A percentile compares a stretch with the other conserved stretches of the same genome.
Evolutionary conservation across 2,888 invertebrate genomes (phyloP).

Genomic region (Callyntrura sp.): DNA sequence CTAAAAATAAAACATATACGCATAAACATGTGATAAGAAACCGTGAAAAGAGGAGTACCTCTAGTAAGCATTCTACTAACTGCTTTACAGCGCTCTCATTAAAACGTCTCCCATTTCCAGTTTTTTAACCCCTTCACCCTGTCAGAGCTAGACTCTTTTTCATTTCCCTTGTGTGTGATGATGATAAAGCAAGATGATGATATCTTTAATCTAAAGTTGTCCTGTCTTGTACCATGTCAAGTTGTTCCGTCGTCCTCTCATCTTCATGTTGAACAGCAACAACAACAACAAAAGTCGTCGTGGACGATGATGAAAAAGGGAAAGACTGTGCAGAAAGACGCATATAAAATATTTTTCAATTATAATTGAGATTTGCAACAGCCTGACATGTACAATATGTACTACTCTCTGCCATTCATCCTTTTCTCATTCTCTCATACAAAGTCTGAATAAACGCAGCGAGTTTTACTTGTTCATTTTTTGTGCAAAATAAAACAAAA

Average conservation of each 20-base stretch:
- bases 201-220: conserved; percentile 72
- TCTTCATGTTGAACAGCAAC: conserved; percentile 33
- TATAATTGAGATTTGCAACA: conserved; percentile 68
- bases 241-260: conserved; percentile 70
- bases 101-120: conserved; percentile 68
- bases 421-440: too few relatives aligned
- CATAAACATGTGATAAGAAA: too few relatives aligned
- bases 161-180: conserved; percentile 10
- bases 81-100: conserved; percentile 36
- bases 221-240: conserved; percentile 73
- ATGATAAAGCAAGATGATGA: conserved; percentile 52
- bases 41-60: too few relatives aligned
- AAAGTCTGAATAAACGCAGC: too few relatives aligned
- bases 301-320: conserved; percentile 48
- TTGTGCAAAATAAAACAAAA: neutral
- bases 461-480: neutral
- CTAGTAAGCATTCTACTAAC: too few relatives aligned
- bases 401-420: too few relatives aligned
- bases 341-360: conserved; percentile 60
- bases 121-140: conserved; percentile 43
- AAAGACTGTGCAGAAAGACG: neutral
- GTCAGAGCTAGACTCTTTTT: conserved; percentile 16
- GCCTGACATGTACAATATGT: conserved; percentile 5
- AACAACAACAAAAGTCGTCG: neutral
- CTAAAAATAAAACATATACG: too few relatives aligned